Percentiles rank a stretch among this genome's conserved stretches.
Conservation (phyloP, 2,113 vertebrate genomes). For the Grallaria varia region DNA sequence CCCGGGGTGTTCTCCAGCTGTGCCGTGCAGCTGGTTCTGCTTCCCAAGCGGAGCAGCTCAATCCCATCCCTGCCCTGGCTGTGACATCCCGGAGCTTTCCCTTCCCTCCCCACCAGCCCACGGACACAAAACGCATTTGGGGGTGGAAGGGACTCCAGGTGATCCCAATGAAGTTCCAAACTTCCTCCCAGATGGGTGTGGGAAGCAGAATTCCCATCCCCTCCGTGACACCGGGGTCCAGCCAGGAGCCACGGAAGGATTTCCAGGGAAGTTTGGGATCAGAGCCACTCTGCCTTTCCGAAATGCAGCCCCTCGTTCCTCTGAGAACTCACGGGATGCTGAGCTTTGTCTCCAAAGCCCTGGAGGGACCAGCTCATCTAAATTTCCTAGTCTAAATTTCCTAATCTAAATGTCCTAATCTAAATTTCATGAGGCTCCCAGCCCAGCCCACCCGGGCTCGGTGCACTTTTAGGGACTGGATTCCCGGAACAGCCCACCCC, state of each 20-base stretch:
- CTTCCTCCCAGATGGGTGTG: not conserved
- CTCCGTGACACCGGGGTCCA: not conserved
- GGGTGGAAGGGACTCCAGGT: not conserved
- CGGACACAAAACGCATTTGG: not conserved
- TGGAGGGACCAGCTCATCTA: not conserved
- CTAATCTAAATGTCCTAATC: constrained; percentile 30
- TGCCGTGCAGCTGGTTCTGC: accelerated
- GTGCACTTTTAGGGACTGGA: not conserved
- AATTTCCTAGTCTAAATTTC: constrained; percentile 25
- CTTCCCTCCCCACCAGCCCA: not conserved
- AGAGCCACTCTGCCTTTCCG: not conserved
- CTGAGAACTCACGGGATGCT: not conserved
- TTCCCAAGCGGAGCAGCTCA: not conserved
- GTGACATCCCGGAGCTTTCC: accelerated
- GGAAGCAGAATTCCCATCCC: not conserved
- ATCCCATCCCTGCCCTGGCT: not conserved
- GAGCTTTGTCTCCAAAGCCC: not conserved
- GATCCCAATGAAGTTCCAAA: not conserved
- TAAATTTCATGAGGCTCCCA: constrained; percentile 7
- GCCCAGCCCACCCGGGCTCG: not conserved
- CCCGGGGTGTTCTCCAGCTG: not conserved
- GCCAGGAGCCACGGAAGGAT: not conserved
- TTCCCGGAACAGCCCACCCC: not conserved
- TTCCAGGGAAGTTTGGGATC: not conserved
- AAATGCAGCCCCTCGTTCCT: too few species aligned